Evolutionary conservation across 92 coral and sea anemone genomes (phyloP).

Genomic region (Palythoa grandis): DNA sequence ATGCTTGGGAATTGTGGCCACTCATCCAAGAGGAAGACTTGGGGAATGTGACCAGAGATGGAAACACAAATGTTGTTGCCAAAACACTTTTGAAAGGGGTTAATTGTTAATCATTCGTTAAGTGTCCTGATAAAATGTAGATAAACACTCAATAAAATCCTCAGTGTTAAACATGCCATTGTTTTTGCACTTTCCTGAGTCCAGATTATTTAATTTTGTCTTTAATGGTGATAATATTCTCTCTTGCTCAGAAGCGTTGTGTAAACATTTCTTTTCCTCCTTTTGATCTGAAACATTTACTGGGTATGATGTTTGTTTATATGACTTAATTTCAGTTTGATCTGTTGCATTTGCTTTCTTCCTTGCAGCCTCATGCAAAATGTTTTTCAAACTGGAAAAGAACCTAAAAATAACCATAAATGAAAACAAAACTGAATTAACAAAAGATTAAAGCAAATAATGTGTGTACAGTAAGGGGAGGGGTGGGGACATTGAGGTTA

Average conservation of each 20-base stretch:
- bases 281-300: background rate
- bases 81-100: background rate
- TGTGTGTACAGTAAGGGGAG: background rate
- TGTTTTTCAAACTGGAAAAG: background rate
- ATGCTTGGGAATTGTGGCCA: too few species aligned
- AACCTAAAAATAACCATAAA: background rate
- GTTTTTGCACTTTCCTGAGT: background rate
- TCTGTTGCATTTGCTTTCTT: background rate
- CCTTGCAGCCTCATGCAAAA: background rate
- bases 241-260: background rate
- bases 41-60: background rate
- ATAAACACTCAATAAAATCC: slow-evolving; percentile 21
- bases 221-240: background rate
- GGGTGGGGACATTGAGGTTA: background rate
- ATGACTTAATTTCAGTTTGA: background rate
- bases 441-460: background rate
- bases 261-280: too few species aligned
- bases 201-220: background rate
- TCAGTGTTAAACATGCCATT: background rate
- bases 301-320: background rate
- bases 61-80: background rate
- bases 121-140: slow-evolving; percentile 12
- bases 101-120: background rate
- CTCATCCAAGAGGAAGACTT: background rate
- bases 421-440: background rate